Percentiles rank a stretch among this genome's conserved stretches.
These are phyloP conservation scores for Eurytoma californica DNA, from an alignment of 2,888 invertebrate species.

Conservation along the genomic window DNA sequence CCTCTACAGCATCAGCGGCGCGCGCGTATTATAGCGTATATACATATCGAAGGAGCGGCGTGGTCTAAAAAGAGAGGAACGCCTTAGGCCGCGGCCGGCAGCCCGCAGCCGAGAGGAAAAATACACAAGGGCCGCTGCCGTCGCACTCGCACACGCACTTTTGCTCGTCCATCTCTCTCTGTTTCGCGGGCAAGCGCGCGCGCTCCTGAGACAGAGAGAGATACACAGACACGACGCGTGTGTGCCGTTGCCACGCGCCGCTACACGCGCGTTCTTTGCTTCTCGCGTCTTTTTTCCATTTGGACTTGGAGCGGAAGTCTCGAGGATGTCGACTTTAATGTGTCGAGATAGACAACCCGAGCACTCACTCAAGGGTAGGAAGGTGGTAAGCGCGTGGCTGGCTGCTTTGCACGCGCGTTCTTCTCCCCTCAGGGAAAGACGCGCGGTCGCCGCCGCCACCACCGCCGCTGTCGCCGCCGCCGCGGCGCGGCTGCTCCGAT, in stretches of 20 bases:
- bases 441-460: constrained; percentile 1
- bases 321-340: no score
- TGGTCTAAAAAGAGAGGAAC: constrained; percentile 18
- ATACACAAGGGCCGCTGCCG: no score
- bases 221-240: constrained; percentile 9
- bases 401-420: neutral
- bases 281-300: neutral
- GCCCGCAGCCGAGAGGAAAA: neutral
- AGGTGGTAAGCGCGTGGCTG: neutral
- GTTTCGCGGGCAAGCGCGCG: neutral
- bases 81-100: neutral
- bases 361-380: neutral
- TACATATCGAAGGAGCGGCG: neutral
- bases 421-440: neutral
- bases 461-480: neutral
- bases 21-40: neutral
- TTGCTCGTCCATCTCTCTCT: neutral
- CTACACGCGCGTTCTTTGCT: constrained; percentile 27
- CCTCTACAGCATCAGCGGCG: neutral
- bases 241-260: constrained; percentile 41
- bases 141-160: neutral
- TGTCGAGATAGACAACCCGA: no score
- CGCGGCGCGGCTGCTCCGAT: neutral
- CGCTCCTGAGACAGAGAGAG: constrained; percentile 19
- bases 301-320: neutral